Evolutionary conservation across 2,888 invertebrate species (phyloP), one percentile per base, ranked within the genome.

Genomic region (Leuctra nigra): DNA sequence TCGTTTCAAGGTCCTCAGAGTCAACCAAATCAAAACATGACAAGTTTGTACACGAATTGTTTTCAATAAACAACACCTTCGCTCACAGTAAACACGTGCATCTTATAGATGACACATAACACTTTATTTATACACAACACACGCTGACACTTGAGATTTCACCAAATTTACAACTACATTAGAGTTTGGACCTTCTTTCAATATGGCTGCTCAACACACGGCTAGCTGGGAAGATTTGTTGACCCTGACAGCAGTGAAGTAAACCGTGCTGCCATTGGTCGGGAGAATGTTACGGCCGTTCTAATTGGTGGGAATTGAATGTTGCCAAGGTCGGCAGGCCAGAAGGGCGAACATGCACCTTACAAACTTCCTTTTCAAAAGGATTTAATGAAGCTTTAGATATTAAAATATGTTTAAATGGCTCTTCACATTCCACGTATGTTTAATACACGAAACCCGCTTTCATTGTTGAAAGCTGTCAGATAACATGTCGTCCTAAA

Each of bases 161-260:
- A 50, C 16, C 46, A 23, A 50, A 56, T 47, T 54, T 59, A 55
- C 56, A 59, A 60, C 57, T 59, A 63, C 62, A 64, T 59, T 66
- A 65, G 66, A 68, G 66, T 66, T 64, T 61, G 65, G 66, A 70
- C 69, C 67, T 72, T 71, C 73, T 72, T 74, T 73, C 74, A 74
- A 74, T 72, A 74, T 74, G 74, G 73, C 73, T 71, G 73, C 70
- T 69, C 62, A 67, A 69, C n/a, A n/a, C n/a, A 68, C 72, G 68
- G 71, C 70, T 72, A 73, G 72, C 53, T 39, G 54, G 38, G 56
- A 61, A 55, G 72, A 73, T 73, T 73, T 73, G 74, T 74, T 74
- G 73, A 73, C 73, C 74, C 73, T 73, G 73, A 72, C 68, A 67
- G 65, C 64, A 63, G 62, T 64, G 63, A 64, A 62, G 62, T 61